phyloP scores from a whole-genome alignment of 2,888 invertebrate genomes.

The Macaria liturata region DNA sequence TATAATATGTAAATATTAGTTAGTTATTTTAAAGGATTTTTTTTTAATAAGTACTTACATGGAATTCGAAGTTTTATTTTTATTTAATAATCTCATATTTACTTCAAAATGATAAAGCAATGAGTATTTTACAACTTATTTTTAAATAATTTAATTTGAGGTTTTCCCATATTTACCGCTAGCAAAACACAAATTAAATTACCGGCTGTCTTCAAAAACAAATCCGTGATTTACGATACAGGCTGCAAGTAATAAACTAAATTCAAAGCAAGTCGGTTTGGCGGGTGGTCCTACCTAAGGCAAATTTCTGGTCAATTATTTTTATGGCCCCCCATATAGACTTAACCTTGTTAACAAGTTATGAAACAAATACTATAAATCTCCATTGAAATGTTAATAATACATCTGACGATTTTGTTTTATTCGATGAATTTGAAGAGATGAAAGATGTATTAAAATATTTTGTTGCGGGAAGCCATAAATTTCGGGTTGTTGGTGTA shows the following conservation, averaged over 20 bases:
- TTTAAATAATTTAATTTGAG: too few relatives aligned
- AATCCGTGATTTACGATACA: conserved; percentile 25
- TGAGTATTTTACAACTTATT: too few relatives aligned
- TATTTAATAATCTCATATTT: too few relatives aligned
- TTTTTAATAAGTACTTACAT: too few relatives aligned
- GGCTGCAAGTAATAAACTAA: conserved; percentile 19
- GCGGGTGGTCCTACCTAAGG: conserved; percentile 51
- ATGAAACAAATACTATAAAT: conserved; percentile 64
- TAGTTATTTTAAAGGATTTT: too few relatives aligned
- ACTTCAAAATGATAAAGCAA: too few relatives aligned
- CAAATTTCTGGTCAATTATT: conserved; percentile 51
- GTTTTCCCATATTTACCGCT: conserved; percentile 1
- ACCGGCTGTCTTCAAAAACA: conserved; percentile 14
- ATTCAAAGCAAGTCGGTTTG: conserved; percentile 29
- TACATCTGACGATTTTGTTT: conserved; percentile 38
- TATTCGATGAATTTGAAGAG: conserved; percentile 30
- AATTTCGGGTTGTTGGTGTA: conserved; percentile 45
- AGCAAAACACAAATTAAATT: conserved; percentile 35
- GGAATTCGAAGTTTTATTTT: too few relatives aligned
- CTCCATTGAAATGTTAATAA: conserved; percentile 58
- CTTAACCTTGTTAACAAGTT: conserved; percentile 41
- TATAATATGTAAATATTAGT: too few relatives aligned
- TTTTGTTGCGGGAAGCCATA: conserved; percentile 37
- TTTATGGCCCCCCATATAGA: conserved; percentile 45
- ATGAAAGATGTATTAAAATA: conserved; percentile 35